A percentile compares a stretch with the other conserved stretches of the same genome.
Conservation (phyloP, 1,140 invertebrate species). For the Aphaenogaster ashmeadi region DNA sequence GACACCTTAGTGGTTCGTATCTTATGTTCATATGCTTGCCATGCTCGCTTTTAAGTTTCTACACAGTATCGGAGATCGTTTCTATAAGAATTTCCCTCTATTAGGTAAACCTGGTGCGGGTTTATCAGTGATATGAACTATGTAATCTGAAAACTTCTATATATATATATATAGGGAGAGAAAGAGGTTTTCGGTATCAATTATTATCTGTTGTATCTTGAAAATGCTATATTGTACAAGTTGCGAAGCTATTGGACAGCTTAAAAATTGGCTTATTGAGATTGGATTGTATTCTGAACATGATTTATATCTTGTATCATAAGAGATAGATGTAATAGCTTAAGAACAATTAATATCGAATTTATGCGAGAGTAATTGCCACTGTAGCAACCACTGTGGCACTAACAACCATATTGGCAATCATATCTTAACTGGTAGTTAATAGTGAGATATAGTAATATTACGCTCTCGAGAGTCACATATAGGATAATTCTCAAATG, state of each 20-base stretch:
- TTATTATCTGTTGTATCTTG: constrained; percentile 25
- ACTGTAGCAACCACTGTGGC: constrained; percentile 16
- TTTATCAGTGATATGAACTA: constrained; percentile 27
- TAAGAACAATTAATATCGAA: background rate
- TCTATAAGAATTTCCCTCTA: constrained; percentile 62
- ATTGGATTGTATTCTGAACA: background rate
- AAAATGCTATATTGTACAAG: constrained; percentile 31
- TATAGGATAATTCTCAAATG: constrained; percentile 78
- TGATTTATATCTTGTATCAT: background rate
- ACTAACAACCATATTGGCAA: constrained; percentile 56
- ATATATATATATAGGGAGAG: too few relatives aligned
- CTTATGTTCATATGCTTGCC: constrained; percentile 86
- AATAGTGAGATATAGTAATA: constrained; percentile 44
- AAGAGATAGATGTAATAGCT: background rate
- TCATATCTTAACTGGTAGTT: constrained; percentile 49
- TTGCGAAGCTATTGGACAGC: constrained; percentile 13
- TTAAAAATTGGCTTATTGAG: constrained; percentile 1
- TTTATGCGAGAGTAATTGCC: constrained; percentile 40
- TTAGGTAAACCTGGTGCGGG: constrained; percentile 59
- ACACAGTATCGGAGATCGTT: constrained; percentile 52
- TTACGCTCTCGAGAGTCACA: background rate
- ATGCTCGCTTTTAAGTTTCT: constrained; percentile 78
- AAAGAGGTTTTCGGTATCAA: background rate
- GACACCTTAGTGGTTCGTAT: constrained; percentile 92
- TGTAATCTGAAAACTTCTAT: constrained; percentile 3